Evolutionary conservation across 1,140 invertebrate genomes (phyloP), one percentile per base, ranked within the genome.

Genomic region (Zaprionus africanus): DNA sequence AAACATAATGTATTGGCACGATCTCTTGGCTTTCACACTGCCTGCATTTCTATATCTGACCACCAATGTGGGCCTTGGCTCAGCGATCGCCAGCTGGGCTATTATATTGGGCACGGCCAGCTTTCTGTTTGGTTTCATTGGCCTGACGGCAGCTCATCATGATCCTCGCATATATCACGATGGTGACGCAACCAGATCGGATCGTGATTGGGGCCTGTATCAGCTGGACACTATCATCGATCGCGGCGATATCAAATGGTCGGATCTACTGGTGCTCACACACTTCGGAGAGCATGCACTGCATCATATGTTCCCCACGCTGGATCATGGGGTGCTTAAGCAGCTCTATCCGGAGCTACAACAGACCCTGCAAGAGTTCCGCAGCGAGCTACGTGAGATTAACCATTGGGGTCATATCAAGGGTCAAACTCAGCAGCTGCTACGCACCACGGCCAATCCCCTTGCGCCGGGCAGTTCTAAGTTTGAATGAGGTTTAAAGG

Each of bases 121-220:
- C 82, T 94, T 95, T 36, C 68, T 94, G 4, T 96, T 97, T 86
- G 92, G 82, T 11, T 82, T 94, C 1, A 94, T 97, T 49, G 97
- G 96, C 6, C 73, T 97, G 0, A 96, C 95, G 78, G 97, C 96
- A 4, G 96, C 95, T 36, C 97, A 98, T 94, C 97, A 97, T 93
- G 96, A 97, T 93, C 96, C 96, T 0, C 94, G 96, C 5, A 96
- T 96, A 56, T 96, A 96, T 76, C 97, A 97, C 79, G 97, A 97
- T 85, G 97, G 97, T 1, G 97, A 97, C 87, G 93, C 94, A 72
- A 81, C 94, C 4, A 74, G 90, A 1, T 64, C 93, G 17, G 94
- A 95, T 69, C 85, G 94, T 1, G 97, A 97, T 83, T 97, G 97
- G 96, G 97, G 96, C 4, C 91, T 97, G n/a, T 94, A 95, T 78